Evolutionary conservation across 2,888 invertebrate genomes (phyloP).

Genomic region (Calliphora vomitoria): DNA sequence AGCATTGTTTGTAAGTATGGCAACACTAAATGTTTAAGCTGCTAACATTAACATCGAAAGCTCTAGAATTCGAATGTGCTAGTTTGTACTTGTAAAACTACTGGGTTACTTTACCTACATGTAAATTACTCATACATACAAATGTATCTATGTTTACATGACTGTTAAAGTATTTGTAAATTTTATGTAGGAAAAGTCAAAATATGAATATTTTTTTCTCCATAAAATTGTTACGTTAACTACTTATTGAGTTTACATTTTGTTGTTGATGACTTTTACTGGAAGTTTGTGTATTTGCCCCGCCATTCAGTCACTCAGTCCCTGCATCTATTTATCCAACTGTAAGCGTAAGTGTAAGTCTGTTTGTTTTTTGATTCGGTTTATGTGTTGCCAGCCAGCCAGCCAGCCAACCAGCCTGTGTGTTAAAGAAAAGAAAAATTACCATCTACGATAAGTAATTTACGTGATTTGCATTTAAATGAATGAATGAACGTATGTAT

Average conservation of each 20-base stretch:
- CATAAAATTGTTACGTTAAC: constrained; percentile 51
- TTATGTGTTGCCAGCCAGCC: background rate
- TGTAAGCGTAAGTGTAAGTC: background rate
- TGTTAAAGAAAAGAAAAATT: constrained; percentile 61
- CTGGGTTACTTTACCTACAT: too few relatives aligned
- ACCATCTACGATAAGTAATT: constrained; percentile 72
- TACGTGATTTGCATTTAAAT: constrained; percentile 73
- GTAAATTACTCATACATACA: too few relatives aligned
- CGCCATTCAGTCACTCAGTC: constrained; percentile 13
- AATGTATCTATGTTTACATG: background rate
- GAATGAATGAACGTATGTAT: constrained; percentile 6
- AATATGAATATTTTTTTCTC: constrained; percentile 14
- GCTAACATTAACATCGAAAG: too few relatives aligned
- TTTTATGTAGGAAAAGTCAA: constrained; percentile 6
- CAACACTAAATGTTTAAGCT: too few relatives aligned
- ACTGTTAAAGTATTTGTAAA: background rate
- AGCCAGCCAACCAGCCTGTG: background rate
- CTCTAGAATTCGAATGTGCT: too few relatives aligned
- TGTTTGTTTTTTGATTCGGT: background rate
- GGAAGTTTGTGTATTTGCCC: constrained; percentile 39
- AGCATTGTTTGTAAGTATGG: too few relatives aligned
- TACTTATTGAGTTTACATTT: constrained; percentile 35
- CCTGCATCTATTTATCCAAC: background rate
- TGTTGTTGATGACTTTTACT: constrained; percentile 48
- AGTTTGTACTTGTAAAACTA: too few relatives aligned